Evolutionary conservation across 2,113 vertebrate genomes (phyloP).

Genomic region (Vombatus ursinus): DNA sequence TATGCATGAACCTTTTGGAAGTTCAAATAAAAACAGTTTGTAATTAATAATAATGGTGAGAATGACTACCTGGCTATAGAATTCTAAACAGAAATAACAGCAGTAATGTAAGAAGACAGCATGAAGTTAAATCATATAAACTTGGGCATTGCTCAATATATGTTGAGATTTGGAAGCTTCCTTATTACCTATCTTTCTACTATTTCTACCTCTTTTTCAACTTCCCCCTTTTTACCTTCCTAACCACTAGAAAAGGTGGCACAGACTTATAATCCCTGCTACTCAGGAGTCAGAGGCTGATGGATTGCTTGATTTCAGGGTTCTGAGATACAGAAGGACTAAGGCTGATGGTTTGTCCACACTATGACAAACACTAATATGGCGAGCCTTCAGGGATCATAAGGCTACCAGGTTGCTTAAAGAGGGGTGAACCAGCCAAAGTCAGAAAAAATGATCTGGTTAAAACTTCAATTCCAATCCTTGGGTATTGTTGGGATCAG

Average conservation of each 20-base stretch:
- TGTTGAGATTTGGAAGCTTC: neutral
- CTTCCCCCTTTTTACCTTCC: neutral
- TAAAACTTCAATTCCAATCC: neutral
- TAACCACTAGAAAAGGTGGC: neutral
- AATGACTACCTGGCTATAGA: neutral
- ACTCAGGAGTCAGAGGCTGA: neutral
- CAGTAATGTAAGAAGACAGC: no score
- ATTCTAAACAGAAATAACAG: neutral
- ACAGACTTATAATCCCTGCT: neutral
- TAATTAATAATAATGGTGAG: neutral
- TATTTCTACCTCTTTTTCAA: neutral
- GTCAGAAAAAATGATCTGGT: neutral
- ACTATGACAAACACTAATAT: neutral
- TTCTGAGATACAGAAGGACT: neutral
- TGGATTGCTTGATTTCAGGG: neutral
- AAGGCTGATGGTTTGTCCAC: neutral
- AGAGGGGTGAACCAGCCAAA: neutral
- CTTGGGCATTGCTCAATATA: neutral
- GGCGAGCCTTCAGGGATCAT: neutral
- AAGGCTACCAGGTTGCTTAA: neutral
- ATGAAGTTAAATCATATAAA: neutral
- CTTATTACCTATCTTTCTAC: neutral
- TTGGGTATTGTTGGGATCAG: neutral
- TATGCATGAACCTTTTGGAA: neutral
- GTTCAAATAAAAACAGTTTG: neutral